Conservation (phyloP, 2,797 vertebrate species). For the Fistularia tabacaria region DNA sequence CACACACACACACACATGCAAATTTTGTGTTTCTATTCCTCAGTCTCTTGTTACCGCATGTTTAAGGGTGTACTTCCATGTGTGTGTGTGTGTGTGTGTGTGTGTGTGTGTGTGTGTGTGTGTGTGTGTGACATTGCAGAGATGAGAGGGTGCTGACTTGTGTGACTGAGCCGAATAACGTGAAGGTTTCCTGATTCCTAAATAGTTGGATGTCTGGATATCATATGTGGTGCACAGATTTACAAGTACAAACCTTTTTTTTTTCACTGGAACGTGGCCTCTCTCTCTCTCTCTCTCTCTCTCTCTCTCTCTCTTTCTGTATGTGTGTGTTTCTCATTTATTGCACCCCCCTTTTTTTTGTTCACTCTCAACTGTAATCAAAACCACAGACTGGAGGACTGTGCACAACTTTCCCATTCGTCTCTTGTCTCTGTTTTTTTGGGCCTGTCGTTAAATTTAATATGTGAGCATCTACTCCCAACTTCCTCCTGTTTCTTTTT, state of each 20-base stretch:
- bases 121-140: constrained; percentile 1
- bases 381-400: constrained; percentile 59
- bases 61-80: neutral
- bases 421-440: constrained; percentile 21
- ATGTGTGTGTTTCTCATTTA: constrained; percentile 65
- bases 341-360: constrained; percentile 32
- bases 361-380: constrained; percentile 60
- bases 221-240: constrained; percentile 51
- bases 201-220: constrained; percentile 54
- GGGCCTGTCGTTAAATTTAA: constrained; percentile 27
- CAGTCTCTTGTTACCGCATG: too few relatives aligned
- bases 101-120: constrained; percentile 4
- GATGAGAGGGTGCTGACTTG: constrained; percentile 16
- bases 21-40: too few relatives aligned
- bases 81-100: constrained; percentile 5
- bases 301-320: constrained; percentile 3
- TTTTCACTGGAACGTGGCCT: constrained; percentile 23
- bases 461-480: constrained; percentile 11
- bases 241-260: constrained; percentile 46
- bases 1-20: constrained; percentile 9
- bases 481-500: constrained; percentile 3
- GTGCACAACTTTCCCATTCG: constrained; percentile 46
- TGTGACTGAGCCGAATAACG: constrained; percentile 44
- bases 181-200: constrained; percentile 55
- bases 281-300: constrained; percentile 9